Evolutionary conservation across 2,888 invertebrate species (phyloP), one percentile per base, ranked within the genome.

Genomic region (Pediacus dermestoides): DNA sequence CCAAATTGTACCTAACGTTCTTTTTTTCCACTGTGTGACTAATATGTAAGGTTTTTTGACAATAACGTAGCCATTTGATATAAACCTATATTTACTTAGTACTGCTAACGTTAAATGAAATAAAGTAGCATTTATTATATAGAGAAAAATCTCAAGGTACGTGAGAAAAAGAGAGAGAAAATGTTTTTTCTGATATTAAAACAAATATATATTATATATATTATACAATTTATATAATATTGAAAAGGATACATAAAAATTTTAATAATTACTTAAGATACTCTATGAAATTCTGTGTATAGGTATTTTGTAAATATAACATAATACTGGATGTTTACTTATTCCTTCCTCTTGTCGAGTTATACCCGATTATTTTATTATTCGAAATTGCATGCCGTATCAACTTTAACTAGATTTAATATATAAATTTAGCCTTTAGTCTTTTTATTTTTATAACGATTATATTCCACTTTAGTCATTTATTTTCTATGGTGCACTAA

Each of bases 21-120:
- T 67, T 57, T 62, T 61, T 67, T 66, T 66, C 67, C 66, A 64
- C 62, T 65, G 62, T 66, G 66, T 58, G 63, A 64, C 59, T 64
- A 62, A 56, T 58, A 57, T 61, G 58, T 67, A 68, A 66, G 66
- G 61, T 68, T 67, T 64, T 67, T 69, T 67, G 70, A 70, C 70
- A 70, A 70, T 70, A 70, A 68, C 53, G 63, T 70, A 69, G 68
- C 63, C 67, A 65, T 68, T 69, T 70, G 67, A 70, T 69, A 70
- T 67, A 64, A 64, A 60, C 50, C 45, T 58, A 61, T 62, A 63
- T 62, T 61, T 64, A 63, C 56, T 59, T 62, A 65, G 61, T 61
- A 63, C 59, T 60, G 60, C 65, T 63, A 63, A 62, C 61, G 63
- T 67, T 63, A 63, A 58, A 60, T 59, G 57, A 56, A 54, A 57